Conservation (phyloP, 2,888 invertebrate species). For the Cenopis cana region DNA sequence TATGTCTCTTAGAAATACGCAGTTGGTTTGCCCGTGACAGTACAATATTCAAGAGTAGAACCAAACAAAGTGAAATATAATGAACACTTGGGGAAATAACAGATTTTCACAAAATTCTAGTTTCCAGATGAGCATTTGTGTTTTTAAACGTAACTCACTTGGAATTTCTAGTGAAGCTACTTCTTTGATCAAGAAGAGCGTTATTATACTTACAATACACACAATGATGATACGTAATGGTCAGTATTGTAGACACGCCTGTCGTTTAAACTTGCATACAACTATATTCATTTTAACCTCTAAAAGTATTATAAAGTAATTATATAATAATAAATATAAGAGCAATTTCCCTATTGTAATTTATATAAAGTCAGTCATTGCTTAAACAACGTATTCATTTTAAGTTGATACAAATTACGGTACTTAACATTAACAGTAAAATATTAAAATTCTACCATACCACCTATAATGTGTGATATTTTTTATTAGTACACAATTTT, state of each 20-base stretch:
- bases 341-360: constrained; percentile 28
- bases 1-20: constrained; percentile 13
- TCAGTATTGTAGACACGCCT: constrained; percentile 26
- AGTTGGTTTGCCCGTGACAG: constrained; percentile 30
- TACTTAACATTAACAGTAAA: constrained; percentile 55
- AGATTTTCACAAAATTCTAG: constrained; percentile 43
- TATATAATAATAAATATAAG: constrained; percentile 32
- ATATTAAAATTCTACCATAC: constrained; percentile 77
- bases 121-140: constrained; percentile 4
- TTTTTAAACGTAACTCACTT: constrained; percentile 8
- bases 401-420: constrained; percentile 24
- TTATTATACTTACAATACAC: constrained; percentile 14
- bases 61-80: constrained; percentile 15
- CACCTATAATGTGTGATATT: constrained; percentile 82
- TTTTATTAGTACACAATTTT: constrained; percentile 63
- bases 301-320: constrained; percentile 32
- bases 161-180: constrained; percentile 19
- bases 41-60: constrained; percentile 29
- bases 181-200: constrained; percentile 13
- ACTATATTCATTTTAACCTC: constrained; percentile 32
- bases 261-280: constrained; percentile 17
- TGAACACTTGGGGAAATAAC: constrained; percentile 26
- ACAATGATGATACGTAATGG: constrained; percentile 32
- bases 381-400: constrained; percentile 18
- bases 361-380: constrained; percentile 25